Evolutionary conservation across 1,140 invertebrate genomes (phyloP).

Genomic region (Hyles vespertilio): DNA sequence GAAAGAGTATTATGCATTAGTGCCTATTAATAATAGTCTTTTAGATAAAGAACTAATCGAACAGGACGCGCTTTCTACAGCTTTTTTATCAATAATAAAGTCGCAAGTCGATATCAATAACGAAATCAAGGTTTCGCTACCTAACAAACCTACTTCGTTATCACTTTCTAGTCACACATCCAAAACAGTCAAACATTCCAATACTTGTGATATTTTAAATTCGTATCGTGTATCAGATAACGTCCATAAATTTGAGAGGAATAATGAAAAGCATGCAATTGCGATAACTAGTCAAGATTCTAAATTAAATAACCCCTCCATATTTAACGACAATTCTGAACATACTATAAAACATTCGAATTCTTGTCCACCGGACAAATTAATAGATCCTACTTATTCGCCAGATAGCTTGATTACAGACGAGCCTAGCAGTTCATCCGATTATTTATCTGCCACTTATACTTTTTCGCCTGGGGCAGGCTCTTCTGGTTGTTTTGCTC

Average conservation of each 20-base stretch:
- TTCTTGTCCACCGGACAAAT: conserved; percentile 31
- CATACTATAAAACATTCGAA: conserved; percentile 6
- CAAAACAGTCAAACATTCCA: conserved; percentile 61
- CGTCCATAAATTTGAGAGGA: conserved; percentile 17
- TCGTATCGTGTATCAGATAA: conserved; percentile 32
- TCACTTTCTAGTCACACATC: conserved; percentile 64
- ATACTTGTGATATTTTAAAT: conserved; percentile 55
- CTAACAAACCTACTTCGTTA: conserved; percentile 56
- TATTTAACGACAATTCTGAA: conserved; percentile 14
- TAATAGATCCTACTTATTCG: conserved; percentile 40
- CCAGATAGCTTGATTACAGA: conserved; percentile 65
- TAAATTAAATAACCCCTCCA: conserved; percentile 14
- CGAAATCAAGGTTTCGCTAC: conserved; percentile 28
- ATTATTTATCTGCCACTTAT: conserved; percentile 62
- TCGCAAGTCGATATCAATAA: conserved; percentile 39
- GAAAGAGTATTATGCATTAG: conserved; percentile 62
- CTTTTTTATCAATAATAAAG: conserved; percentile 64
- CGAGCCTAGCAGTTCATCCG: conserved; percentile 66
- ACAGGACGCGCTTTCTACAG: conserved; percentile 62
- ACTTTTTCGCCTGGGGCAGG: conserved; percentile 50
- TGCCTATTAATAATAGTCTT: conserved; percentile 61
- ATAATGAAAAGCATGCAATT: conserved; percentile 19
- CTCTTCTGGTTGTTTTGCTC: conserved; percentile 31
- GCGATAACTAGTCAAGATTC: conserved; percentile 17
- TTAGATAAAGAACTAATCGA: conserved; percentile 63